Conservation (phyloP, 2,888 invertebrate species). For the Dioctria linearis region DNA sequence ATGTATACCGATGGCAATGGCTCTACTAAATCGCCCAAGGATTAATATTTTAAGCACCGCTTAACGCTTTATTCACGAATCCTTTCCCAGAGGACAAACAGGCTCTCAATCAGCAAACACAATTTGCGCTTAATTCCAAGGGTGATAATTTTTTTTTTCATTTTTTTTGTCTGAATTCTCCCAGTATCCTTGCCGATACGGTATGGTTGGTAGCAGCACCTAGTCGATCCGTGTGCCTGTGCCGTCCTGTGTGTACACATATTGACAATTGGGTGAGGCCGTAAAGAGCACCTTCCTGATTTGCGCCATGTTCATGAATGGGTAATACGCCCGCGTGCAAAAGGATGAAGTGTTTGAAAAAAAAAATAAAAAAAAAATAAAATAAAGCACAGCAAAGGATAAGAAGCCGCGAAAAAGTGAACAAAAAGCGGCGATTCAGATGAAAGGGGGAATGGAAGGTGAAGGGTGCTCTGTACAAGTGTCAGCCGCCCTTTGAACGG, state of each 20-base stretch:
- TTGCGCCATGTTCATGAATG: constrained; percentile 48
- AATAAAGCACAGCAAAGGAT: constrained; percentile 9
- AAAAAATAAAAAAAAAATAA: constrained; percentile 20
- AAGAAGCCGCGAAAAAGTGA: constrained; percentile 51
- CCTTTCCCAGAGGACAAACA: constrained; percentile 29
- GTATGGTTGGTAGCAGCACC: constrained; percentile 10
- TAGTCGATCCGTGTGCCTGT: constrained; percentile 13
- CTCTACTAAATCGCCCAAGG: constrained; percentile 23
- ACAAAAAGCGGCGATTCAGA: neutral
- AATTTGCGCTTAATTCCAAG: constrained; percentile 57
- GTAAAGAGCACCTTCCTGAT: constrained; percentile 50
- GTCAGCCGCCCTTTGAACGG: constrained; percentile 55
- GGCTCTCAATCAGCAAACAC: constrained; percentile 52
- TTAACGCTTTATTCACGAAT: constrained; percentile 39
- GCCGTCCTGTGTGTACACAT: constrained; percentile 11
- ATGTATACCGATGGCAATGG: neutral
- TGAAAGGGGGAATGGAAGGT: neutral
- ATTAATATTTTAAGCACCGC: constrained; percentile 43
- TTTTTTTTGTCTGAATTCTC: constrained; percentile 17
- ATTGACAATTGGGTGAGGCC: constrained; percentile 56
- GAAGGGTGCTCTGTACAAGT: constrained; percentile 32
- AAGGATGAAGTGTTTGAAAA: constrained; percentile 24
- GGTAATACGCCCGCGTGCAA: constrained; percentile 51
- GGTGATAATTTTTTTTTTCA: constrained; percentile 53
- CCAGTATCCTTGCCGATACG: neutral